These are phyloP conservation scores for Listronotus oregonensis DNA, from an alignment of 1,140 invertebrate genomes.

Conservation along the genomic window DNA sequence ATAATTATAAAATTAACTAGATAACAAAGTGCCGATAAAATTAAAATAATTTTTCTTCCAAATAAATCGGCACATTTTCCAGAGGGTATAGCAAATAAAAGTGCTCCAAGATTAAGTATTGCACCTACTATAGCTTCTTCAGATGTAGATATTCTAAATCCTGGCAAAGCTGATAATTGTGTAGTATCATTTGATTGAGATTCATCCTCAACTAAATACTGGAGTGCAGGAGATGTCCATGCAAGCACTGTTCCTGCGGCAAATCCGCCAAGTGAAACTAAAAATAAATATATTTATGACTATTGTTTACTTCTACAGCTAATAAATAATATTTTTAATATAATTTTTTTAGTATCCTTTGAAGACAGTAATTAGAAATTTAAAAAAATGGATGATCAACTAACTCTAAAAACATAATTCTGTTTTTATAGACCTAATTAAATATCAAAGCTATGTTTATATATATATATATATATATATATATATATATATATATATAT, in stretches of 20 bases:
- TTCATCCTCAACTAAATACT: constrained; percentile 57
- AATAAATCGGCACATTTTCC: constrained; percentile 72
- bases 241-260: constrained; percentile 73
- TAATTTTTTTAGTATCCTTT: too few species aligned
- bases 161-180: constrained; percentile 20
- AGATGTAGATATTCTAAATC: constrained; percentile 45
- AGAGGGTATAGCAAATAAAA: constrained; percentile 73
- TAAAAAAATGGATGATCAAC: too few species aligned
- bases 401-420: too few species aligned
- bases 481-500: too few species aligned
- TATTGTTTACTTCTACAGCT: too few species aligned
- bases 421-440: too few species aligned
- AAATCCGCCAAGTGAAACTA: constrained; percentile 74
- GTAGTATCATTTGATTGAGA: constrained; percentile 15
- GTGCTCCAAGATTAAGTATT: constrained; percentile 76
- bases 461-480: too few species aligned
- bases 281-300: too few species aligned
- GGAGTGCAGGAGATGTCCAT: constrained; percentile 81
- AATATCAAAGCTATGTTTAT: too few species aligned
- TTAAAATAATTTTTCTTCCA: constrained; percentile 75
- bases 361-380: too few species aligned
- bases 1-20: constrained; percentile 78
- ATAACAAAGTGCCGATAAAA: constrained; percentile 73
- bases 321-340: too few species aligned
- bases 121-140: constrained; percentile 75